Conservation (phyloP, 2,888 invertebrate genomes). For the Rhogogaster chlorosoma region DNA sequence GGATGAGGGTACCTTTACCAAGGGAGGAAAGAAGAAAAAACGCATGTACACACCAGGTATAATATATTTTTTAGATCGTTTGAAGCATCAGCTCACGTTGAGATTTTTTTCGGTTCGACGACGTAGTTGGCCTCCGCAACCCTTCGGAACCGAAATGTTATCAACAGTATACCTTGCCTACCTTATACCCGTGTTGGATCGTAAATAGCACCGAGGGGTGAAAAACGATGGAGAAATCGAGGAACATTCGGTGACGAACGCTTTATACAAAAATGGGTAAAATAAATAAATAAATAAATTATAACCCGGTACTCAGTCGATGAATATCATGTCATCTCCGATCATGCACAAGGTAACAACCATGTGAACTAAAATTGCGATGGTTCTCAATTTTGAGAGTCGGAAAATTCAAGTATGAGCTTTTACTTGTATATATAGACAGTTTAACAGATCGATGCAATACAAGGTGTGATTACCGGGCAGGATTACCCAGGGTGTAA, state of each 20-base stretch:
- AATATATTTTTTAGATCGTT: background rate
- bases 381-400: background rate
- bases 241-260: background rate
- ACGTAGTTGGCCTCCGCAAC: background rate
- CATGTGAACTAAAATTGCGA: background rate
- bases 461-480: background rate
- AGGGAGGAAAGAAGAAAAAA: background rate
- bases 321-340: background rate
- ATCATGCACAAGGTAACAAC: background rate
- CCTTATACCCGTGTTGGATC: slow-evolving; percentile 8
- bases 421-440: background rate
- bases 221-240: slow-evolving; percentile 13
- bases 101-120: background rate
- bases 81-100: background rate
- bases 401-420: background rate
- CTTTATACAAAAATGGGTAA: background rate
- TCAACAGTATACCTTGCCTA: slow-evolving; percentile 2
- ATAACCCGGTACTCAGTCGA: background rate
- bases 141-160: slow-evolving; percentile 11
- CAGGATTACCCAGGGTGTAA: background rate
- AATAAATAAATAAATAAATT: background rate
- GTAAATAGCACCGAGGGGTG: slow-evolving; percentile 25
- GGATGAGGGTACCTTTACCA: background rate
- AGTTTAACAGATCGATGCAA: background rate
- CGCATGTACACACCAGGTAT: background rate